Percentiles rank a stretch among this genome's conserved stretches.
phyloP scores from a whole-genome alignment of 1,140 invertebrate genomes.

The Aethina tumida region DNA sequence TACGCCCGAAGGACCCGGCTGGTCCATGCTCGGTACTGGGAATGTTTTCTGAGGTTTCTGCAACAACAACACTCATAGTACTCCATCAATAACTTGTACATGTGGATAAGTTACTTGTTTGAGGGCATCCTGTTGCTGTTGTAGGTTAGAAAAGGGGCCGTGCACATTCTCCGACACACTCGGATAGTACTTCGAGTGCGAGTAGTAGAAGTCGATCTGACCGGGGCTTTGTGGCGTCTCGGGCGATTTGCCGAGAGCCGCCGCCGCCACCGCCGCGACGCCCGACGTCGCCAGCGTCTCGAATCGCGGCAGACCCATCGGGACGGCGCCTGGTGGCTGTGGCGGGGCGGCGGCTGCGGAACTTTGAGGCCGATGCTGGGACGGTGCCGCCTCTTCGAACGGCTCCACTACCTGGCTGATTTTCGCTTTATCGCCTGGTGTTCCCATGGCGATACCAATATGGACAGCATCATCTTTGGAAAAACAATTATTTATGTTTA shows the following conservation, averaged over 20 bases:
- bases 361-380: constrained; percentile 6
- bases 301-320: neutral
- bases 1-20: constrained; percentile 31
- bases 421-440: constrained; percentile 34
- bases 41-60: constrained; percentile 20
- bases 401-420: constrained; percentile 28
- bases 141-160: constrained; percentile 13
- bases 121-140: too few relatives aligned
- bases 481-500: too few relatives aligned
- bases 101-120: too few relatives aligned
- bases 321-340: neutral
- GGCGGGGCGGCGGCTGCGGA: constrained; percentile 4
- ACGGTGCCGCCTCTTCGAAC: constrained; percentile 9
- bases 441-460: constrained; percentile 36
- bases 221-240: constrained; percentile 19
- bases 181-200: constrained; percentile 26
- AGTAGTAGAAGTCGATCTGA: constrained; percentile 24
- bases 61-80: neutral
- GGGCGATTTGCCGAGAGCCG: constrained; percentile 19
- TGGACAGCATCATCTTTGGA: constrained; percentile 36
- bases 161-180: constrained; percentile 15
- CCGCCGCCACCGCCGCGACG: constrained; percentile 20
- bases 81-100: constrained; percentile 3
- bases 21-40: constrained; percentile 21
- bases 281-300: neutral